Percentiles rank a stretch among this genome's conserved stretches.
Evolutionary conservation across 2,797 vertebrate genomes (phyloP).

Genomic region (Rhodeus uyekii): DNA sequence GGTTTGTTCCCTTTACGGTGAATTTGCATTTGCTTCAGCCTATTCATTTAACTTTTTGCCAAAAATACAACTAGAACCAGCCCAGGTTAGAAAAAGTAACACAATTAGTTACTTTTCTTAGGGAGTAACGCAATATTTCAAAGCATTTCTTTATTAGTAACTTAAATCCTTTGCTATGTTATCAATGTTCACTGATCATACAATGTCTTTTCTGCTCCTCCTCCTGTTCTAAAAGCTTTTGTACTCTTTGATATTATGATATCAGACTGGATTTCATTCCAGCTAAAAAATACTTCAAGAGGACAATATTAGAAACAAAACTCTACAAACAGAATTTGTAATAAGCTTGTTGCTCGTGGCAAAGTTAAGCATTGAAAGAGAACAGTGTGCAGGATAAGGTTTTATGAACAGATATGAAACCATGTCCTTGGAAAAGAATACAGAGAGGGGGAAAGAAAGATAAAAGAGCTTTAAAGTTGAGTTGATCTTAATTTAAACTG

Average conservation of each 20-base stretch:
- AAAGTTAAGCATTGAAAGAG: not conserved
- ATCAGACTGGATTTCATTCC: constrained; percentile 14
- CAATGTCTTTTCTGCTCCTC: not conserved
- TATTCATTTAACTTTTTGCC: too few species aligned
- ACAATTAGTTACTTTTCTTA: too few species aligned
- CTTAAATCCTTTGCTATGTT: too few species aligned
- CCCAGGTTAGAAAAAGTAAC: too few species aligned
- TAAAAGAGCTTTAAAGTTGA: constrained; percentile 13
- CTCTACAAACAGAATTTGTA: not conserved
- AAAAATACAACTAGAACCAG: too few species aligned
- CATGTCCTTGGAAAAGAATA: not conserved
- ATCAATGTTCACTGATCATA: not conserved
- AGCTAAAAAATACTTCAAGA: not conserved
- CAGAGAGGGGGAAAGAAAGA: not conserved
- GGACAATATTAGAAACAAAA: not conserved
- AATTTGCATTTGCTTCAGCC: too few species aligned
- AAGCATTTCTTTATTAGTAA: too few species aligned
- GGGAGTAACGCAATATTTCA: too few species aligned
- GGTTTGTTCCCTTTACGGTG: too few species aligned
- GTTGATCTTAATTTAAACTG: constrained; percentile 16
- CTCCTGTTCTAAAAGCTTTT: not conserved
- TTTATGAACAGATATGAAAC: constrained; percentile 16
- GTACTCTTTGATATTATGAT: not conserved
- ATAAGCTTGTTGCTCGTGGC: constrained; percentile 7
- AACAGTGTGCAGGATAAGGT: constrained; percentile 1